These are phyloP conservation scores for Plecturocebus donacophilus DNA, from an alignment of 2,113 vertebrate genomes.

Conservation along the genomic window DNA sequence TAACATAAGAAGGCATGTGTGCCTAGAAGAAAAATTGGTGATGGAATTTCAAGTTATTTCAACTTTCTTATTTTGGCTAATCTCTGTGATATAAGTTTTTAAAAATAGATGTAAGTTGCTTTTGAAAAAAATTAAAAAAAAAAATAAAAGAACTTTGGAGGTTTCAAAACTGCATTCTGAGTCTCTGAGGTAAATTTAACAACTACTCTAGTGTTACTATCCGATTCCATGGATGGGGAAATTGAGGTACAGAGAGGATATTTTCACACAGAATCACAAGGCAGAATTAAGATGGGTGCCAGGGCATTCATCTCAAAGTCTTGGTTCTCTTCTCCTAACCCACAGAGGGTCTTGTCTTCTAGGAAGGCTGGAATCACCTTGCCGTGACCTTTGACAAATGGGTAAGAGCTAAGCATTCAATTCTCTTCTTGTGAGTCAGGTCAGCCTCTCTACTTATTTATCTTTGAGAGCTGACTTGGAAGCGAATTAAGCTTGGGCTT, in stretches of 20 bases:
- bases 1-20: neutral
- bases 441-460: neutral
- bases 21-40: neutral
- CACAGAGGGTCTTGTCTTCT: neutral
- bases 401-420: neutral
- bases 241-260: neutral
- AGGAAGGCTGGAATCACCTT: neutral
- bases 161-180: neutral
- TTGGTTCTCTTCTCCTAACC: too few species aligned
- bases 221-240: neutral
- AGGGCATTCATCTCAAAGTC: neutral
- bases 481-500: neutral
- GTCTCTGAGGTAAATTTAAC: neutral
- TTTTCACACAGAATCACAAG: neutral
- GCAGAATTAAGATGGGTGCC: neutral
- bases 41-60: slow-evolving; percentile 8
- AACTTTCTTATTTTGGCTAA: slow-evolving; percentile 44
- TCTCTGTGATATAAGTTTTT: neutral
- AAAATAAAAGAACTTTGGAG: neutral
- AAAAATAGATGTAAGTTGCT: neutral
- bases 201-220: neutral
- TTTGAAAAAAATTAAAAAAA: neutral
- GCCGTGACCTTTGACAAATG: neutral
- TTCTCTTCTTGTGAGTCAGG: neutral
- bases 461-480: neutral